Conservation (phyloP, 53 echinoderm and acorn worm genomes). For the Echinometra lucunter region DNA sequence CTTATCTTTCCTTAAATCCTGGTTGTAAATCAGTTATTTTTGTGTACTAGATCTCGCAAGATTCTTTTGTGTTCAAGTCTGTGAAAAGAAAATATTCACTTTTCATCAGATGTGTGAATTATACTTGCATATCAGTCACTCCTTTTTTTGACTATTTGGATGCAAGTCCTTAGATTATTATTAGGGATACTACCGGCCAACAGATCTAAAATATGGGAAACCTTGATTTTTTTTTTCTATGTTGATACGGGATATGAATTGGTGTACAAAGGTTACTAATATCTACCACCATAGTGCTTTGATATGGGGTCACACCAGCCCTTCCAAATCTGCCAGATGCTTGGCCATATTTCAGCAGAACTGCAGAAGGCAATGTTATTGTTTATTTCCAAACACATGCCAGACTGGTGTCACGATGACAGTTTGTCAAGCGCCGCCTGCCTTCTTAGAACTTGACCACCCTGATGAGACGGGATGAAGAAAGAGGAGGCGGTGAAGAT, state of each 20-base stretch:
- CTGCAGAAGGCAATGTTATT: conserved; percentile 48
- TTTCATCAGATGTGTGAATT: neutral
- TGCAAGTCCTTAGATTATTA: neutral
- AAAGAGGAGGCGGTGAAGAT: neutral
- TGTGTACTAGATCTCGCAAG: neutral
- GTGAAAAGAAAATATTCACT: neutral
- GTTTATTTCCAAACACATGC: conserved; percentile 57
- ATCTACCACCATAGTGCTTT: neutral
- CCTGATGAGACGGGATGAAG: neutral
- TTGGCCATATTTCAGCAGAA: conserved; percentile 33
- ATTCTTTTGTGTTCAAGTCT: neutral
- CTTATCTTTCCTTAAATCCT: neutral
- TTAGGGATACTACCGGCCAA: neutral
- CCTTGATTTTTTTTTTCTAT: neutral
- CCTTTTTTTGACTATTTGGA: neutral
- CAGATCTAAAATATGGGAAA: neutral
- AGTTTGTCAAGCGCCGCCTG: conserved; percentile 9
- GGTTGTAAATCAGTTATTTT: neutral
- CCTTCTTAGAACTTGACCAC: conserved; percentile 30
- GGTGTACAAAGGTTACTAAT: conserved; percentile 34
- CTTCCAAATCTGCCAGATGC: conserved; percentile 9
- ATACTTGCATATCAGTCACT: neutral
- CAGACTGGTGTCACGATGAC: conserved; percentile 34
- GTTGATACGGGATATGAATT: neutral
- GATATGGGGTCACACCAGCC: conserved; percentile 20